Conservation (phyloP, 2,113 vertebrate species). For the Indri indri region DNA sequence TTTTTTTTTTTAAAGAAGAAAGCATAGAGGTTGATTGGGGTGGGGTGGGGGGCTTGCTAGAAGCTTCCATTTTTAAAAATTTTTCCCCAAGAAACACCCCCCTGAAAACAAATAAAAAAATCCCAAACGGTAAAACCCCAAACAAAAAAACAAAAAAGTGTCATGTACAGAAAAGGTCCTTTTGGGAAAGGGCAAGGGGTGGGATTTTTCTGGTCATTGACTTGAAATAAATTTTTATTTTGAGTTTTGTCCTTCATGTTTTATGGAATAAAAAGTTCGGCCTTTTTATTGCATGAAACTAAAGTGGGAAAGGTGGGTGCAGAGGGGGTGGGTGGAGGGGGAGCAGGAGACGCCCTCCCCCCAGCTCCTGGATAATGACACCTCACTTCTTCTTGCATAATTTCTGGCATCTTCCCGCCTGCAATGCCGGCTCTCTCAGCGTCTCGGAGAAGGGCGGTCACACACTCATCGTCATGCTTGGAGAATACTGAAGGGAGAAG, state of each 20-base stretch:
- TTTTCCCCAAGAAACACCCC: conserved; percentile 64
- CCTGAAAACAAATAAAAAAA: conserved; percentile 67
- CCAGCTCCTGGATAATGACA: conserved; percentile 89
- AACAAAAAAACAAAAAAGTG: conserved; percentile 82
- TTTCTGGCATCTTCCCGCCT: conserved; percentile 93
- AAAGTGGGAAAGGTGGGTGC: conserved; percentile 82
- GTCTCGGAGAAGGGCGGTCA: conserved; percentile 89
- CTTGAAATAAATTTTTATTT: conserved; percentile 86
- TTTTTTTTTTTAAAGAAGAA: conserved; percentile 85
- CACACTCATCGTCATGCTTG: conserved; percentile 99
- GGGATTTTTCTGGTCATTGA: conserved; percentile 86
- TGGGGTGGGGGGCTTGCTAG: conserved; percentile 76
- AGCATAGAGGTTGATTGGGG: conserved; percentile 86
- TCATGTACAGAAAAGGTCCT: conserved; percentile 91
- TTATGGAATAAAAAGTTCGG: conserved; percentile 94
- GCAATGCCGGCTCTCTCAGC: conserved; percentile 90
- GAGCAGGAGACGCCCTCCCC: conserved; percentile 38
- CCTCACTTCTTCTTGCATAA: conserved; percentile 94
- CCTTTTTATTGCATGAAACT: conserved; percentile 94
- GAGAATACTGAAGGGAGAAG: conserved; percentile 92
- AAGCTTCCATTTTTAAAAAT: conserved; percentile 85
- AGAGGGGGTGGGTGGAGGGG: background rate
- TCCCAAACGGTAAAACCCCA: conserved; percentile 67
- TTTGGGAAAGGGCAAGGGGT: conserved; percentile 77
- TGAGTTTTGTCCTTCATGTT: conserved; percentile 94